Percentiles rank a stretch among this genome's conserved stretches.
These are phyloP conservation scores for Pherbina coryleti DNA, from an alignment of 2,888 invertebrate species.

Conservation along the genomic window DNA sequence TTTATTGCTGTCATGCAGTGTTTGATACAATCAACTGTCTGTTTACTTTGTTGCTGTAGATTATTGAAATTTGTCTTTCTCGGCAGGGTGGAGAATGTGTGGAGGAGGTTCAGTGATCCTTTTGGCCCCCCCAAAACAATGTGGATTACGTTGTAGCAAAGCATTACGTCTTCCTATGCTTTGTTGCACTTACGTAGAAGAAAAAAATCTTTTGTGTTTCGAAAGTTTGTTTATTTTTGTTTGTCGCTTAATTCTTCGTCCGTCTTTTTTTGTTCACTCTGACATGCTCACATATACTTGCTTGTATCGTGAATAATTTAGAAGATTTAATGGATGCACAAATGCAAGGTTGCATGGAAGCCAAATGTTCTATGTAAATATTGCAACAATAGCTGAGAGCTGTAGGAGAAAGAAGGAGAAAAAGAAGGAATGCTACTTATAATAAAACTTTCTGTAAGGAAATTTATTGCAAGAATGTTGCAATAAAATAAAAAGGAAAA, in stretches of 20 bases:
- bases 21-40: too few relatives aligned
- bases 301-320: background rate
- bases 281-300: background rate
- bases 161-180: too few relatives aligned
- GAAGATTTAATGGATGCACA: constrained; percentile 6
- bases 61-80: too few relatives aligned
- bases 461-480: background rate
- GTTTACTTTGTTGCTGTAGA: too few relatives aligned
- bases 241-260: background rate
- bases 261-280: background rate
- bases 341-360: background rate
- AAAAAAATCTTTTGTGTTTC: background rate
- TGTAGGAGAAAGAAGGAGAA: background rate
- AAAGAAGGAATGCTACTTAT: background rate
- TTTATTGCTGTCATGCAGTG: too few relatives aligned
- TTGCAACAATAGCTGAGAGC: background rate
- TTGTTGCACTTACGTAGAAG: background rate
- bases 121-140: too few relatives aligned
- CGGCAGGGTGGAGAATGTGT: too few relatives aligned
- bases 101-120: too few relatives aligned
- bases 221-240: too few relatives aligned
- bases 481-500: too few relatives aligned
- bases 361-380: background rate
- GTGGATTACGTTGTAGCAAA: too few relatives aligned
- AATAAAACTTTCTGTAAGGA: background rate